Conservation (phyloP, 2,113 vertebrate genomes). For the Tachysurus vachellii region DNA sequence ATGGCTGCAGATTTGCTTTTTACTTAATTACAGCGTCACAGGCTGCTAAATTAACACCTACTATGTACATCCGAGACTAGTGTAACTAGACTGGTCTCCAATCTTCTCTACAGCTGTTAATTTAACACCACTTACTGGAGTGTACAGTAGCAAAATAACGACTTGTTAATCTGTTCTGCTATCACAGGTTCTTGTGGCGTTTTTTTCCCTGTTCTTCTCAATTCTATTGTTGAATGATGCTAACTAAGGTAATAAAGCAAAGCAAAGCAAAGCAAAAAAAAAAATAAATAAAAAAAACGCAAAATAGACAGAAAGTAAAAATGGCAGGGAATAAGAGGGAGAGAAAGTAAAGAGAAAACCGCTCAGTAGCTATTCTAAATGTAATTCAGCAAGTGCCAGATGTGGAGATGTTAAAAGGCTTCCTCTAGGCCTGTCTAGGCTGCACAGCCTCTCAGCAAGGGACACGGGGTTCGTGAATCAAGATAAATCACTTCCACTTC, state of each 20-base stretch:
- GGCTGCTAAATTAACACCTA: conserved; percentile 28
- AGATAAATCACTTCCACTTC: conserved; percentile 63
- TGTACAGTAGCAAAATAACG: neutral
- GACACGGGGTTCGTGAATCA: conserved; percentile 65
- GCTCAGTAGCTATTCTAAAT: neutral
- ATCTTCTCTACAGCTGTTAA: conserved; percentile 10
- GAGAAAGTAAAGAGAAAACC: neutral
- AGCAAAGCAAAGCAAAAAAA: too few species aligned
- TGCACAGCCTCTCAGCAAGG: conserved; percentile 32
- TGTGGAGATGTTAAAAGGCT: conserved; percentile 56
- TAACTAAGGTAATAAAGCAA: neutral
- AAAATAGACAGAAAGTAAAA: neutral
- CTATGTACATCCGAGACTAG: neutral
- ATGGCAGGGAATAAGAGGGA: neutral
- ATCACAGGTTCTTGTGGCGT: neutral
- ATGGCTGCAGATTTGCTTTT: conserved; percentile 11
- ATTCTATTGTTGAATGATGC: neutral
- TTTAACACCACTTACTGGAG: neutral
- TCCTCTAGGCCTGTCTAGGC: conserved; percentile 49
- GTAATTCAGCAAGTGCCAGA: conserved; percentile 36
- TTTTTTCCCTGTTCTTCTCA: neutral
- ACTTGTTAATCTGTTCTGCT: conserved; percentile 15
- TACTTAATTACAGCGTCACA: conserved; percentile 30
- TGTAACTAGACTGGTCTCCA: neutral
- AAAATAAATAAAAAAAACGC: too few species aligned